A percentile compares a stretch with the other conserved stretches of the same genome.
Conservation (phyloP, 1,140 invertebrate genomes). For the Bathynomus jamesi region DNA sequence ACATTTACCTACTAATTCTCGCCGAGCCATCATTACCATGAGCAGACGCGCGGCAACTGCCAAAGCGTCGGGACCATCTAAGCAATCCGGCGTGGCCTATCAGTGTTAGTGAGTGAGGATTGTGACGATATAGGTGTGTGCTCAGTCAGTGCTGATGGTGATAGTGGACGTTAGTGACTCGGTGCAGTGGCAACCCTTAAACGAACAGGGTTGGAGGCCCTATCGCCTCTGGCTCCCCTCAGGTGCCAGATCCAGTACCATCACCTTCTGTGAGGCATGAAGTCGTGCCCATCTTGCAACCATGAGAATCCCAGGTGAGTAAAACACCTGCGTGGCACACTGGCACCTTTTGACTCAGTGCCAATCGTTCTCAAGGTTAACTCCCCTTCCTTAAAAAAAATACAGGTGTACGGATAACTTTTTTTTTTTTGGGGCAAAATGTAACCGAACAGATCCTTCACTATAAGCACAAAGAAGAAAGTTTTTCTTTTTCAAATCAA, state of each 20-base stretch:
- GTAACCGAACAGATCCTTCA: no score
- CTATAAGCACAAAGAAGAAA: no score
- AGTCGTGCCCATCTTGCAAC: neutral
- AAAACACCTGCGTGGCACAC: neutral
- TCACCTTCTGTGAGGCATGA: neutral
- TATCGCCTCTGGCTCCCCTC: neutral
- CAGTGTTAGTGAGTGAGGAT: conserved; percentile 1
- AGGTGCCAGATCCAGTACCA: neutral
- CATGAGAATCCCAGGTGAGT: neutral
- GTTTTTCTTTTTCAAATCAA: no score
- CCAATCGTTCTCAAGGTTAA: neutral
- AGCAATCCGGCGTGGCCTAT: neutral
- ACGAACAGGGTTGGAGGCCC: neutral
- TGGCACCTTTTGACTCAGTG: neutral
- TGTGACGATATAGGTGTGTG: neutral
- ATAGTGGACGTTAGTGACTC: conserved; percentile 1
- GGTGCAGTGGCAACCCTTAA: neutral
- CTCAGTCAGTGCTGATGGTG: neutral
- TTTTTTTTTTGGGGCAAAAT: no score
- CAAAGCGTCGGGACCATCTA: conserved; percentile 1
- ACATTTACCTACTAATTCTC: conserved; percentile 37
- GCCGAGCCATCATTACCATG: conserved; percentile 34
- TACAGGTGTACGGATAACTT: no score
- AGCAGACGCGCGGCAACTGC: conserved; percentile 32
- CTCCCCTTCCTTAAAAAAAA: neutral